Evolutionary conservation across 2,113 vertebrate genomes (phyloP).

Genomic region (Symphodus melops): DNA sequence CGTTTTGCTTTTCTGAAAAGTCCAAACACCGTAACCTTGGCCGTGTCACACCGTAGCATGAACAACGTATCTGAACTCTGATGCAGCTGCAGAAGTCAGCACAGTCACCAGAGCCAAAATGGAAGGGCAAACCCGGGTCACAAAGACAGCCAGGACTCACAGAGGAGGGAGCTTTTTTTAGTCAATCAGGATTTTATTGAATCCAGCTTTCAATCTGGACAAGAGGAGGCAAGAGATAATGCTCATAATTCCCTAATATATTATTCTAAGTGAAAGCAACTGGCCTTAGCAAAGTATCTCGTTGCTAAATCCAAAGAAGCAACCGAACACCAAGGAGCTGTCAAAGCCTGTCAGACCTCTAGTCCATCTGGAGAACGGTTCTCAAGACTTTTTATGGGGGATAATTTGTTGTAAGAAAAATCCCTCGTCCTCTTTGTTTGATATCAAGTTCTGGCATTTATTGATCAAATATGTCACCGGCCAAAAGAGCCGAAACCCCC

Average conservation of each 20-base stretch:
- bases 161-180: background rate
- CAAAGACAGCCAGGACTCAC: background rate
- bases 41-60: background rate
- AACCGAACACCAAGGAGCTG: background rate
- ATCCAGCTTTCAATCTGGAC: background rate
- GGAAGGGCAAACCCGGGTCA: background rate
- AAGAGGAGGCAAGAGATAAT: background rate
- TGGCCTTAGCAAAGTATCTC: no score
- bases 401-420: slow-evolving; percentile 2
- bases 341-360: slow-evolving; percentile 4
- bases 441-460: slow-evolving; percentile 13
- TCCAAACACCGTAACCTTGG: slow-evolving; percentile 42
- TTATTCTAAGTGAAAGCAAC: background rate
- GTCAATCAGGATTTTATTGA: background rate
- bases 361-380: slow-evolving; percentile 11
- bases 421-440: background rate
- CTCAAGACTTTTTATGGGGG: background rate
- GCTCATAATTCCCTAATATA: background rate
- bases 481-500: background rate
- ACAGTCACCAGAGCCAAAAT: background rate
- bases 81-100: slow-evolving; percentile 9
- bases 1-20: slow-evolving; percentile 35
- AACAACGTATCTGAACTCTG: slow-evolving; percentile 17
- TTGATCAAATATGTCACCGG: background rate
- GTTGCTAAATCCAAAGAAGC: background rate